A percentile compares a stretch with the other conserved stretches of the same genome.
phyloP scores from a whole-genome alignment of 1,140 invertebrate genomes.

The Homalodisca vitripennis region DNA sequence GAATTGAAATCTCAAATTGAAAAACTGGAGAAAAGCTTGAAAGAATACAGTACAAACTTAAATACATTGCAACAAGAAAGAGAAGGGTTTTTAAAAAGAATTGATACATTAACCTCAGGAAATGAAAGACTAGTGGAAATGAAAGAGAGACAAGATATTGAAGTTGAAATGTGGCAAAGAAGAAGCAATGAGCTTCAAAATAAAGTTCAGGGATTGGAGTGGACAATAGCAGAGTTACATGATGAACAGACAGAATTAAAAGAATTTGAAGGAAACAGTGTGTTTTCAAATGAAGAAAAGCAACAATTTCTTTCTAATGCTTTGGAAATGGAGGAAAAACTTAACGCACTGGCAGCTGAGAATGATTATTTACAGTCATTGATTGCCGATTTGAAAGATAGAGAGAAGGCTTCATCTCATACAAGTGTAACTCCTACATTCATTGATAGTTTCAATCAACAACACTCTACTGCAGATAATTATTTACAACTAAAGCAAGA shows the following conservation, averaged over 20 bases:
- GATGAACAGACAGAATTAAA: slow-evolving; percentile 50
- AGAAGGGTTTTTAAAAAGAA: slow-evolving; percentile 62
- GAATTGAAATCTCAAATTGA: slow-evolving; percentile 67
- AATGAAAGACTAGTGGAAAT: slow-evolving; percentile 74
- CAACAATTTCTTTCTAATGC: neutral
- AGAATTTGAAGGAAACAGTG: neutral
- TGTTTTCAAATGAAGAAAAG: neutral
- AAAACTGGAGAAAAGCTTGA: slow-evolving; percentile 61
- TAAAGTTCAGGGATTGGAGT: slow-evolving; percentile 46
- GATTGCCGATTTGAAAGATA: slow-evolving; percentile 27
- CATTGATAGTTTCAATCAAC: too few relatives aligned
- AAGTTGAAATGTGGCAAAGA: slow-evolving; percentile 64
- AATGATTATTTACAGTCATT: slow-evolving; percentile 40
- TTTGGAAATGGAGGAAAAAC: slow-evolving; percentile 34
- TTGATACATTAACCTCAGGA: slow-evolving; percentile 72
- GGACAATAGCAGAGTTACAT: slow-evolving; percentile 51
- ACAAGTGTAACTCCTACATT: too few relatives aligned
- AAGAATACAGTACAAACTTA: slow-evolving; percentile 55
- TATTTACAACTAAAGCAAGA: slow-evolving; percentile 51
- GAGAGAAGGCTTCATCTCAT: too few relatives aligned
- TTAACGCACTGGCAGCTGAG: slow-evolving; percentile 31
- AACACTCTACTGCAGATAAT: too few relatives aligned
- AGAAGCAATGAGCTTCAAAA: slow-evolving; percentile 60
- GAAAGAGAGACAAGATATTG: slow-evolving; percentile 75
- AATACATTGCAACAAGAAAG: slow-evolving; percentile 63